Evolutionary conservation across 2,888 invertebrate species (phyloP).

Genomic region (Atethmia centrago): DNA sequence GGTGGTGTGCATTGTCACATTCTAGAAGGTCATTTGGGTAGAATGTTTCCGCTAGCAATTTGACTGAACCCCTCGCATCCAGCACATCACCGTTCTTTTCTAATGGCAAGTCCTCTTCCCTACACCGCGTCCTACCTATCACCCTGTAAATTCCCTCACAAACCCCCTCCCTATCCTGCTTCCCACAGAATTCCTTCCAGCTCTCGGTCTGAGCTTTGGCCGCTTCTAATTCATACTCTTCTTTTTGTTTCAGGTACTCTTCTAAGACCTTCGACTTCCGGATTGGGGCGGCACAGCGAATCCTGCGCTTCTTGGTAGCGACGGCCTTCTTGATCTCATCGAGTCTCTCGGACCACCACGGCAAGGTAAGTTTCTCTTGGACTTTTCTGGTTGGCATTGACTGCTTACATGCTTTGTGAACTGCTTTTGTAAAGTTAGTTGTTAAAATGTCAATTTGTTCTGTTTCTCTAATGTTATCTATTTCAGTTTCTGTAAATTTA

Average conservation of each 20-base stretch:
- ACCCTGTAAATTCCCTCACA: too few relatives aligned
- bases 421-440: neutral
- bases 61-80: neutral
- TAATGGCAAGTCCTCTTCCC: constrained; percentile 15
- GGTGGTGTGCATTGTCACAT: neutral
- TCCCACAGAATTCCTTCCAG: constrained; percentile 30
- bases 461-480: constrained; percentile 23
- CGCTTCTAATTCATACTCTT: neutral
- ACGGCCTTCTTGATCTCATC: neutral
- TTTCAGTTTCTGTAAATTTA: neutral
- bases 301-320: neutral
- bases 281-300: neutral
- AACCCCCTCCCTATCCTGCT: too few relatives aligned
- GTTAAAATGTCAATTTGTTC: neutral
- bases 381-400: too few relatives aligned
- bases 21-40: neutral
- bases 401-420: too few relatives aligned
- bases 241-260: too few relatives aligned
- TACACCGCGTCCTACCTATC: constrained; percentile 20
- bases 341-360: too few relatives aligned
- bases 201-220: neutral
- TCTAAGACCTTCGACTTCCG: too few relatives aligned
- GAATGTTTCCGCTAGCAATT: constrained; percentile 1
- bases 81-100: neutral
- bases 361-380: too few relatives aligned